These are phyloP conservation scores for Deroplatys truncata DNA, from an alignment of 2,888 invertebrate genomes.

Conservation along the genomic window DNA sequence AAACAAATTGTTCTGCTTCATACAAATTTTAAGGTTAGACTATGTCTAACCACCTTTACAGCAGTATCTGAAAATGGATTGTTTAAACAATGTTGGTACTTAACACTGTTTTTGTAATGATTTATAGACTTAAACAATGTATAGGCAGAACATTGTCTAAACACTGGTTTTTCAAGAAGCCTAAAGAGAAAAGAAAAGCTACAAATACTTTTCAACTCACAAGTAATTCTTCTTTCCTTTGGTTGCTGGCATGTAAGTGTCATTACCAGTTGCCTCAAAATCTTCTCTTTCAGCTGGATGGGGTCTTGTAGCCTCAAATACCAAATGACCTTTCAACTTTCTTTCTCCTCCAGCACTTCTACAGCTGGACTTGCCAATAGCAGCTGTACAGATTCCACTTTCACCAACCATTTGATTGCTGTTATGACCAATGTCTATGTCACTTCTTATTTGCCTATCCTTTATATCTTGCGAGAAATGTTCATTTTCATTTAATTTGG, in stretches of 20 bases:
- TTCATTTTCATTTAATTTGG: conserved; percentile 46
- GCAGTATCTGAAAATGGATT: no score
- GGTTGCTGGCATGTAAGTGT: conserved; percentile 49
- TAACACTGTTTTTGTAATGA: no score
- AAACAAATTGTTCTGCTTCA: no score
- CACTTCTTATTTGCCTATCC: conserved; percentile 16
- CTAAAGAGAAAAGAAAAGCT: not conserved
- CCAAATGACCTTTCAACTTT: conserved; percentile 53
- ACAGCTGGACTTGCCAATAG: not conserved
- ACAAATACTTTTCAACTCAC: conserved; percentile 32
- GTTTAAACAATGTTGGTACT: no score
- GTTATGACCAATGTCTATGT: not conserved
- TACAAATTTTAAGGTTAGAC: no score
- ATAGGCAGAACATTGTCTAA: no score
- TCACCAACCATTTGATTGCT: not conserved
- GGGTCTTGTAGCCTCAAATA: conserved; percentile 64
- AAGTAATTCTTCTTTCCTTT: conserved; percentile 39
- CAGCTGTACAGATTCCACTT: not conserved
- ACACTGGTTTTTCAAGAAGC: not conserved
- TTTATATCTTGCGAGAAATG: conserved; percentile 33
- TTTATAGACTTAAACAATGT: no score
- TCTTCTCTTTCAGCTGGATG: conserved; percentile 72
- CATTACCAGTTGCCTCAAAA: conserved; percentile 66
- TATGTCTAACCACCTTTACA: no score
- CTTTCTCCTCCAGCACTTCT: conserved; percentile 11